Base-by-base conservation (phyloP, 2,888 invertebrate genomes). In the Ceramica pisi region DNA sequence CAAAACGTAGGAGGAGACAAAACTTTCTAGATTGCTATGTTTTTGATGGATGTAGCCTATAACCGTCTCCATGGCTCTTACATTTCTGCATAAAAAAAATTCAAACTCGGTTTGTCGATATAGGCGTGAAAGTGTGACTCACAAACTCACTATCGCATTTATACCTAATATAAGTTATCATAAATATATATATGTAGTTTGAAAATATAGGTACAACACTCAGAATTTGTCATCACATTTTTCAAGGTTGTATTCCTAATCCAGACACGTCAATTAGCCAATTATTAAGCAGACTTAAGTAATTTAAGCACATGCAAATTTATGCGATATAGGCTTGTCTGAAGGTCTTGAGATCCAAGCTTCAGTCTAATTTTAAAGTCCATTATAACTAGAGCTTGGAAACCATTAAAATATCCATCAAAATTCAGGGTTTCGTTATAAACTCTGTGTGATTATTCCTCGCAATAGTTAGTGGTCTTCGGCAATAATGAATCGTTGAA, bases 401-500 rank as follows among this genome's bases (percentile, higher is more conserved):
- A 59, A 1, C 44, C 51, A 56, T 64, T 48, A 48, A 78, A 67
- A 51, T 64, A 21, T 46, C 10, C 12, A 76, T 72, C 50, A 73
- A 69, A 63, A 75, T 71, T 71, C 53, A 61, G 51, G 26, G 63
- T 85, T 82, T 75, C 68, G 26, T 55, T 67, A 81, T 61, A 48
- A 62, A 81, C 12, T 64, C 12, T 46, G 31, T 51, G 70, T 64
- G 26, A 59, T 74, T 75, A 81, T 67, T 67, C 23, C 23, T 72
- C 62, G 67, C 68, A 72, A 80, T 44, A 66, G 61, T 48, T 69
- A 21, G 23, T 31, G n/a, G 50, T 57, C 56, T 80, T 67, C 71
- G 59, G 75, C 70, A 80, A 82, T 77, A 80, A 71, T 73, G 84
- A 83, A 82, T 84, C 57, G 69, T 71, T 82, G 69, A 83, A 80